Evolutionary conservation across 2,888 invertebrate genomes (phyloP), one percentile per base, ranked within the genome.

Genomic region (Plebejus melissa): DNA sequence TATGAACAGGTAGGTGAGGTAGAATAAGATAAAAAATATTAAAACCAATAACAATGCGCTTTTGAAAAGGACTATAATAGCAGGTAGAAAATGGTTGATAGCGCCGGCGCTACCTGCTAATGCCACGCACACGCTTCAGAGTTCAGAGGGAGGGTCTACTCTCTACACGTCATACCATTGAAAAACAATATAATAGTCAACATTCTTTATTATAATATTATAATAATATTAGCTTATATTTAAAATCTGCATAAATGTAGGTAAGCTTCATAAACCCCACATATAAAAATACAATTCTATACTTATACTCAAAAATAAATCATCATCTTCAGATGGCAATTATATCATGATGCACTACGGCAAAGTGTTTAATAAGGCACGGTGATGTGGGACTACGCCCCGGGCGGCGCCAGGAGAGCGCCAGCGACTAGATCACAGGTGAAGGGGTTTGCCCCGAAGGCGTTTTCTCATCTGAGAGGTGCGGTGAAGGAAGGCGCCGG

Each of bases 401-500:
- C 90, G 83, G 92, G 90, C 85, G 92, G 90, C 91, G 90, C 91
- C 90, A 87, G 85, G 87, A 87, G 87, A 90, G 90, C 90, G 91
- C 86, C 90, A 87, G 88, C 90, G 93, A 93, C 92, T 92, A 93
- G 93, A 93, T 93, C 93, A 93, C 93, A 91, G 90, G 82, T 84
- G 81, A 84, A 88, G 88, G 88, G 90, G 85, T 82, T 78, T 80
- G 85, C 91, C 88, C 91, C 89, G 82, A 79, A 79, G 86, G 89
- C 90, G 82, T 81, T 82, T 81, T 87, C 87, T 93, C 93, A 93
- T 88, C 93, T 92, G 81, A 91, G 89, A 78, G 92, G 93, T 77
- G 91, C 88, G 78, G 90, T 86, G 83, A 87, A 95, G 77, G 95
- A 93, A 60, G 96, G 94, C 83, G 95, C 95, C 79, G 96, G 94